Evolutionary conservation across 1,140 invertebrate genomes (phyloP).

Genomic region (Chironomus tepperi): DNA sequence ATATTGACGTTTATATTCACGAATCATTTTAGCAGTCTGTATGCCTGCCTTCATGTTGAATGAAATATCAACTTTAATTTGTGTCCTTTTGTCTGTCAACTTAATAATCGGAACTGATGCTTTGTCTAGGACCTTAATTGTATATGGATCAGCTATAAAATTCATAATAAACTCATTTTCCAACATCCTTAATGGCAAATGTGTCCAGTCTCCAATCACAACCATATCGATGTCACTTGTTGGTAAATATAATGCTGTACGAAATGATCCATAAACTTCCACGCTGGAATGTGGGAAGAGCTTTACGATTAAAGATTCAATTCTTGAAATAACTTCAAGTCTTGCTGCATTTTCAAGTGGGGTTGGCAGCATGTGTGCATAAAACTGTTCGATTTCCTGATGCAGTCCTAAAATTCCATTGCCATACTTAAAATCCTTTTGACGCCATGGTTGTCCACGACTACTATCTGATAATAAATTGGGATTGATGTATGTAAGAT

Average conservation of each 20-base stretch:
- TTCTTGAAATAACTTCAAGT: constrained; percentile 75
- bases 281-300: constrained; percentile 87
- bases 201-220: constrained; percentile 85
- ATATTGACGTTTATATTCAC: constrained; percentile 68
- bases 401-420: constrained; percentile 53
- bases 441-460: no score
- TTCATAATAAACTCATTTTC: constrained; percentile 81
- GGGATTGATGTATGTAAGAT: no score
- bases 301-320: constrained; percentile 73
- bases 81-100: constrained; percentile 87
- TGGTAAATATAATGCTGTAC: constrained; percentile 89
- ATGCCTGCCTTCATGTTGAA: constrained; percentile 96
- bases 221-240: constrained; percentile 94
- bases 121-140: constrained; percentile 92
- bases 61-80: constrained; percentile 93
- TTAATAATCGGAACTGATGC: constrained; percentile 97
- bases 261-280: constrained; percentile 92
- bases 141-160: constrained; percentile 76
- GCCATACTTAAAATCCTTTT: no score
- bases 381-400: constrained; percentile 96
- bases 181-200: constrained; percentile 79
- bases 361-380: constrained; percentile 85
- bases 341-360: constrained; percentile 80
- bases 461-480: no score
- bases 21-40: constrained; percentile 91